Evolutionary conservation across 2,888 invertebrate genomes (phyloP), one percentile per base, ranked within the genome.

Genomic region (Hemistola chrysoprasaria): DNA sequence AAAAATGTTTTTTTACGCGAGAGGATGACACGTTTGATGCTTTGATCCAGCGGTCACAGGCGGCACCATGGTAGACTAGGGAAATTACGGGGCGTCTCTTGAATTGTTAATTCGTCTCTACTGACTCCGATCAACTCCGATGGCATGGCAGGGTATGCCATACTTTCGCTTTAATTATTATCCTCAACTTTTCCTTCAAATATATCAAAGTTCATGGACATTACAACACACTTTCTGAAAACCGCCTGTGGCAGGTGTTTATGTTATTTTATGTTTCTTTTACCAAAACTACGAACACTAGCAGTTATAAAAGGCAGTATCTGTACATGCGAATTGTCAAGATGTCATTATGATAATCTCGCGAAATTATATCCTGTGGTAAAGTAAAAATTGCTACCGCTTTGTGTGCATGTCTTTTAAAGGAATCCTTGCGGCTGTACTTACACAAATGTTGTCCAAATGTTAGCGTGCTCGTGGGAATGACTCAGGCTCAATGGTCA

Each of bases 31-130:
- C 55, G 58, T 51, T 56, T 66, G 65, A 66, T 62, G 60, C 62
- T 77, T 78, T 77, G 70, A 78, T 66, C 59, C 56, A 36, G 56
- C 62, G 72, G 61, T 56, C 62, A 50, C 16, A 37, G 56, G 61
- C 73, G 60, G 56, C 62, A 50, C 16, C 3, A 3, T 16, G 16
- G 4, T 4, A 16, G 16, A 60, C 65, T 56, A 61, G 70, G 78
- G 78, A 74, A 65, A 68, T 40, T 60, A 55, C 53, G 53, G 51
- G 36, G 56, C 65, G 62, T 60, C 53, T 50, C 57, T 40, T 67
- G 78, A 74, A 80, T 81, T 72, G 65, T 62, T 70, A 74, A 80
- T 76, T 64, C 38, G 43, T 2, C 4, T 16, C 4, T 4, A 16
- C 3, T 16, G 3, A 3, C 4, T 16, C 16, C 16, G 16, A 16